These are phyloP conservation scores for Sipha maydis DNA, from an alignment of 2,888 invertebrate species.

Conservation along the genomic window DNA sequence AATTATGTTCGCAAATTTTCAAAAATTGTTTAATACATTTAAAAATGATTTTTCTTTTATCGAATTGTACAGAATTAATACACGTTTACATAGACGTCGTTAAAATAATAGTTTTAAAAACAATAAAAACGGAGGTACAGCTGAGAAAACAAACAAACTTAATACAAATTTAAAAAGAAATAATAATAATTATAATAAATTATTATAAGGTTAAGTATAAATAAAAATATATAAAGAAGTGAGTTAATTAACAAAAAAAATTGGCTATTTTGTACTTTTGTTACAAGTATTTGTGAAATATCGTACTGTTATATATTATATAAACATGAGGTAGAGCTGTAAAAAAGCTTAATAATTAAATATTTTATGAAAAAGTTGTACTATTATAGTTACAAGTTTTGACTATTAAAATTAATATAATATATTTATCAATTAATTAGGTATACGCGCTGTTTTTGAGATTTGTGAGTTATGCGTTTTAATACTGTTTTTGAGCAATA, in stretches of 20 bases:
- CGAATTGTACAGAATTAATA: constrained; percentile 42
- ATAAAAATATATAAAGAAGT: constrained; percentile 55
- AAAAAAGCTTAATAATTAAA: constrained; percentile 60
- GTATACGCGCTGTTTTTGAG: constrained; percentile 55
- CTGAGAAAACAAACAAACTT: constrained; percentile 33
- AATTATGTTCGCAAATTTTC: constrained; percentile 49
- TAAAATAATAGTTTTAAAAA: constrained; percentile 50
- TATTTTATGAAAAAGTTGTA: constrained; percentile 58
- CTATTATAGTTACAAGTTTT: constrained; percentile 60
- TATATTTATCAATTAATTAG: constrained; percentile 39
- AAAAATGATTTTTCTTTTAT: constrained; percentile 12
- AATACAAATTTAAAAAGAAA: constrained; percentile 30
- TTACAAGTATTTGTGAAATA: constrained; percentile 62
- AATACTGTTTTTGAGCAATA: constrained; percentile 62
- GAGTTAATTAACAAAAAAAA: constrained; percentile 62
- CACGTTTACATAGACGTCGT: constrained; percentile 32
- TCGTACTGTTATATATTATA: constrained; percentile 57
- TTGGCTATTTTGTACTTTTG: constrained; percentile 62
- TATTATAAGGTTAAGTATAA: constrained; percentile 51
- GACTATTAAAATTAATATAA: constrained; percentile 50
- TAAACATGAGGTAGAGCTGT: constrained; percentile 62
- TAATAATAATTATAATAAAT: constrained; percentile 36
- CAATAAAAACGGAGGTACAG: constrained; percentile 14
- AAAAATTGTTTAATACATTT: constrained; percentile 35
- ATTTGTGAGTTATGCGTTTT: constrained; percentile 54